Conservation (phyloP, 2,797 vertebrate genomes). For the Enteromius treurensis region DNA sequence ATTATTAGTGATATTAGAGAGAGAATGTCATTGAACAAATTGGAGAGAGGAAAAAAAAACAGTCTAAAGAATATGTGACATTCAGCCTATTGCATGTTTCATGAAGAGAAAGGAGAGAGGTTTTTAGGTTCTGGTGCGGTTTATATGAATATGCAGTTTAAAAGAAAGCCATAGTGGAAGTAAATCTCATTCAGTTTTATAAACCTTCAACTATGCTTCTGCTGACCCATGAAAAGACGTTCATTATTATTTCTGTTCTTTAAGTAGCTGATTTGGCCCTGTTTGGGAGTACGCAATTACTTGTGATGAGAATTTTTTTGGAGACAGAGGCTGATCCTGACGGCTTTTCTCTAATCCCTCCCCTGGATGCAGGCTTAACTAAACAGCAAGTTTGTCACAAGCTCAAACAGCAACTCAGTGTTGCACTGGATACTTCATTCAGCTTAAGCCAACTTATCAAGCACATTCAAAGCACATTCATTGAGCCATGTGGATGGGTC, state of each 20-base stretch:
- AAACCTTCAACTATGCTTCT: constrained; percentile 10
- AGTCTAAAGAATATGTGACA: background rate
- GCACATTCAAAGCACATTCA: constrained; percentile 84
- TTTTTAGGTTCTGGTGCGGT: background rate
- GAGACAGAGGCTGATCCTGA: constrained; percentile 80
- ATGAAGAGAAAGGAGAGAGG: background rate
- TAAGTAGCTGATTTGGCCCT: constrained; percentile 54
- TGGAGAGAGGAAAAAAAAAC: background rate
- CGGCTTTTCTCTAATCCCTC: constrained; percentile 83
- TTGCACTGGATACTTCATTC: constrained; percentile 80
- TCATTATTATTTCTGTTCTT: constrained; percentile 33
- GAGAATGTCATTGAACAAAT: constrained; percentile 1
- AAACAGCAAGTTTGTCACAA: constrained; percentile 81
- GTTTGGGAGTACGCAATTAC: constrained; percentile 66
- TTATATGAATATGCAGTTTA: constrained; percentile 9
- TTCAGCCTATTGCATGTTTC: constrained; percentile 1
- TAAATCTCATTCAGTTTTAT: background rate
- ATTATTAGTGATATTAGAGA: background rate
- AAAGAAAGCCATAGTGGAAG: background rate
- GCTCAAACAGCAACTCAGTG: constrained; percentile 81
- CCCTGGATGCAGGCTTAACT: constrained; percentile 81
- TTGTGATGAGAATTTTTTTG: constrained; percentile 79
- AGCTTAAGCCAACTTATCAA: constrained; percentile 87
- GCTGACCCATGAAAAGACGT: constrained; percentile 9
- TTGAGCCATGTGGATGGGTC: constrained; percentile 79